Evolutionary conservation across 2,888 invertebrate genomes (phyloP).

Genomic region (Perizoma affinitatum): DNA sequence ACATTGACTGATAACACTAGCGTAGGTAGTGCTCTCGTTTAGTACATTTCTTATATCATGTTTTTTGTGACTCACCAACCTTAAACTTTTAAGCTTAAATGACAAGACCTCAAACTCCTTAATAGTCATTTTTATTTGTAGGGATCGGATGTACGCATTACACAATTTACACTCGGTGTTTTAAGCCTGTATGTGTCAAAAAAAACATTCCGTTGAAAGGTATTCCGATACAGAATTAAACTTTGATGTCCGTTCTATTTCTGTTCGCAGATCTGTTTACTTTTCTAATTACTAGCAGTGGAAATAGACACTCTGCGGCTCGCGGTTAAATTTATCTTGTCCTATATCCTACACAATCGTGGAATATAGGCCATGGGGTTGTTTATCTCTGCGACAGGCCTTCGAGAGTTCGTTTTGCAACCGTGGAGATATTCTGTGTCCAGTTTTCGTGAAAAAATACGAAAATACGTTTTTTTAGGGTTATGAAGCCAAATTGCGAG

Average conservation of each 20-base stretch:
- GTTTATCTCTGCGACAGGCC: constrained; percentile 43
- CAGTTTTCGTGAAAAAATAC: constrained; percentile 9
- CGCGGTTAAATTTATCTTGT: constrained; percentile 70
- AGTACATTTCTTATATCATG: too few species aligned
- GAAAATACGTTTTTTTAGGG: too few species aligned
- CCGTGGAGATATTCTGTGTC: constrained; percentile 4
- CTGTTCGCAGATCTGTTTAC: constrained; percentile 61
- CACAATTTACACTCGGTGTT: too few species aligned
- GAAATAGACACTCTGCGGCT: constrained; percentile 69
- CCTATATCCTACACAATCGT: constrained; percentile 71
- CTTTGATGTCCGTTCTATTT: constrained; percentile 58
- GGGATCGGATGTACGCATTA: too few species aligned
- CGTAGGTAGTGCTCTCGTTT: constrained; percentile 7
- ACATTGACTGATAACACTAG: constrained; percentile 13
- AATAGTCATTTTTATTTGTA: too few species aligned
- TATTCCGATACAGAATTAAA: constrained; percentile 32
- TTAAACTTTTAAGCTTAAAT: too few species aligned
- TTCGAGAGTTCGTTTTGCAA: constrained; percentile 15
- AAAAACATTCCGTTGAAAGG: too few species aligned
- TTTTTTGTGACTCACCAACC: too few species aligned
- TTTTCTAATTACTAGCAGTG: constrained; percentile 68
- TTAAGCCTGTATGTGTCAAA: too few species aligned
- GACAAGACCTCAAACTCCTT: too few species aligned
- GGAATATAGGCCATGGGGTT: constrained; percentile 69
- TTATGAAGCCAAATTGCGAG: too few species aligned